Evolutionary conservation across 2,888 invertebrate species (phyloP).

Genomic region (Polyommatus iphigenia): DNA sequence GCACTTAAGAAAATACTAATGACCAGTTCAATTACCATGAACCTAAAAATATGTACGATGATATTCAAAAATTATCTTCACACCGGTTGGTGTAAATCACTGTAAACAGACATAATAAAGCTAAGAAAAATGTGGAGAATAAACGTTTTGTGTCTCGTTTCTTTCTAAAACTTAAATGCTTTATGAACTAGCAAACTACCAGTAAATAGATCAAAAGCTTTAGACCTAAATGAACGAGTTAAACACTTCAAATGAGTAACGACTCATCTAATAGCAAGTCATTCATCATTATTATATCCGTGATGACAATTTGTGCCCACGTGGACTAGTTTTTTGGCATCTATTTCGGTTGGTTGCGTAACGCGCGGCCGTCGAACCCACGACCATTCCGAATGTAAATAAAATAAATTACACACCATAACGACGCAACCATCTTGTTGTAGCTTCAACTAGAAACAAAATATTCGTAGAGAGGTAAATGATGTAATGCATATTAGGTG

Average conservation of each 20-base stretch:
- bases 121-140: no score
- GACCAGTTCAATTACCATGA: no score
- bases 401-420: conserved; percentile 60
- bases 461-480: not conserved
- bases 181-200: not conserved
- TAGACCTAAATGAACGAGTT: not conserved
- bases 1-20: not conserved
- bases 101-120: no score
- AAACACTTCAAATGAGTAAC: not conserved
- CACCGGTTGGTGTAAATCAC: no score
- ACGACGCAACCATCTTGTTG: conserved; percentile 42
- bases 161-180: not conserved
- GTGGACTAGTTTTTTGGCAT: conserved; percentile 74
- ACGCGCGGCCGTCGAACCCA: conserved; percentile 54
- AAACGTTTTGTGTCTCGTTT: no score
- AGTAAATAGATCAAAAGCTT: not conserved
- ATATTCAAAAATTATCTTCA: no score
- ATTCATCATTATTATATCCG: conserved; percentile 7
- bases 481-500: not conserved
- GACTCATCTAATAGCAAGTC: conserved; percentile 8
- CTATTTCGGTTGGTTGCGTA: conserved; percentile 70
- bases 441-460: not conserved
- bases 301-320: conserved; percentile 48
- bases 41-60: no score
- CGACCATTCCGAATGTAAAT: conserved; percentile 70